Evolutionary conservation across 2,113 vertebrate genomes (phyloP), one percentile per base, ranked within the genome.

Genomic region (Ammospiza nelsoni): DNA sequence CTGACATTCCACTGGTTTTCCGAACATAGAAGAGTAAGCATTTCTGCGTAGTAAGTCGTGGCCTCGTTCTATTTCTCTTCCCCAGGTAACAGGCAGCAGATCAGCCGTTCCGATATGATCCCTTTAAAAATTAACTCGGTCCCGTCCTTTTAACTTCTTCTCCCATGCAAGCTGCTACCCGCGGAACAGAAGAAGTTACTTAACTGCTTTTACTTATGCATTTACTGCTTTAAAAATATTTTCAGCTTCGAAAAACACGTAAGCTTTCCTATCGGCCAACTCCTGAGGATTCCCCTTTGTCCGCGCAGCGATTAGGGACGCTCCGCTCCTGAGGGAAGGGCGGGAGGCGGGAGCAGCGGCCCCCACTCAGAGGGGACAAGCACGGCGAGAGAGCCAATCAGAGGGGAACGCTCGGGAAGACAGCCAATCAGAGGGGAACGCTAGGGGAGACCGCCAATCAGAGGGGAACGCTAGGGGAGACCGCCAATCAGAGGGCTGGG

Each of bases 261-360:
- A 19, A 29, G 5, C 7, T 29, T 33, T 52, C 14, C 27, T 1
- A 9, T 0, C 3, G 1, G 3, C 8, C 5, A 11, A 6, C 37
- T 24, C 18, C 75, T 0, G 5, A 11, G 0, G 6, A 2, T 0
- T 8, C 12, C 21, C 9, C 3, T 9, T 2, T 0, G 0, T 1
- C 11, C 3, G 0, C 0, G 3, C 0, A 21, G 8, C 1, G 6
- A 11, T 1, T 2, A 9, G 0, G 1, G 1, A 9, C 22, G 2
- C 23, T 1, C 22, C 2, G 0, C 44, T 11, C 31, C 22, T 5
- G 25, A 43, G 25, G 22, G 31, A 1, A 12, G 6, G 11, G 25
- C 6, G 8, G 7, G 23, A 27, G 15, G 49, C 5, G 49, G 41
- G 5, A 51, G 7, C 11, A 5, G 23, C 6, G 2, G 15, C 76